Conservation (phyloP, 2,888 invertebrate genomes). For the Diadromus collaris region DNA sequence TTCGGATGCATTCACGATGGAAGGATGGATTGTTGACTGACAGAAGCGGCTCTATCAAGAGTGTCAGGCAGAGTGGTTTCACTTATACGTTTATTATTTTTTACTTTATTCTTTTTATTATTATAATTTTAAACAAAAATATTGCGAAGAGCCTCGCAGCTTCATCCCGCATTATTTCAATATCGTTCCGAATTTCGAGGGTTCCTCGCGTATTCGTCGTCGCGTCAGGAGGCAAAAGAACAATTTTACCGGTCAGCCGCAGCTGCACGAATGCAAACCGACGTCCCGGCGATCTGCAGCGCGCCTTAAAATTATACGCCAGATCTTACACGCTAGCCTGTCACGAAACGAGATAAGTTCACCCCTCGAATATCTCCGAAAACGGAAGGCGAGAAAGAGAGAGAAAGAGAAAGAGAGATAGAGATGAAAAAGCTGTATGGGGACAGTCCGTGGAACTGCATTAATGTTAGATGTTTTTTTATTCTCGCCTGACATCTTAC, state of each 20-base stretch:
- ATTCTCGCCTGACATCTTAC: background rate
- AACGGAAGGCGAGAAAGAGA: conserved; percentile 5
- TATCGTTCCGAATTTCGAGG: conserved; percentile 7
- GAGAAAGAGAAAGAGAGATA: background rate
- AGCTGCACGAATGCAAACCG: conserved; percentile 8
- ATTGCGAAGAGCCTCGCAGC: background rate
- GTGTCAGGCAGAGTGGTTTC: background rate
- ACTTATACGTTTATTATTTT: background rate
- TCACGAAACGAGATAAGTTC: conserved; percentile 6
- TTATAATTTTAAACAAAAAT: background rate
- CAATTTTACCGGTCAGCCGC: conserved; percentile 1
- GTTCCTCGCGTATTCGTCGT: background rate
- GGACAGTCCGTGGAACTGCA: background rate
- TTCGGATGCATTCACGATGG: background rate
- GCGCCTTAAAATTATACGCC: conserved; percentile 8
- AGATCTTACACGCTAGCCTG: background rate
- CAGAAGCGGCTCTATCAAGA: background rate
- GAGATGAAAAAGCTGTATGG: background rate
- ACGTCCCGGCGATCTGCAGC: conserved; percentile 6
- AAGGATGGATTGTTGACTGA: background rate
- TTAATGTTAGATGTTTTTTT: conserved; percentile 4
- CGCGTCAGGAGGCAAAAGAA: background rate
- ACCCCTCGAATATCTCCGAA: background rate
- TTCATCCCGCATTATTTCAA: background rate
- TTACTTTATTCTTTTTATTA: background rate